These are phyloP conservation scores for Coracopsis vasa DNA, from an alignment of 2,113 vertebrate genomes.

Conservation along the genomic window DNA sequence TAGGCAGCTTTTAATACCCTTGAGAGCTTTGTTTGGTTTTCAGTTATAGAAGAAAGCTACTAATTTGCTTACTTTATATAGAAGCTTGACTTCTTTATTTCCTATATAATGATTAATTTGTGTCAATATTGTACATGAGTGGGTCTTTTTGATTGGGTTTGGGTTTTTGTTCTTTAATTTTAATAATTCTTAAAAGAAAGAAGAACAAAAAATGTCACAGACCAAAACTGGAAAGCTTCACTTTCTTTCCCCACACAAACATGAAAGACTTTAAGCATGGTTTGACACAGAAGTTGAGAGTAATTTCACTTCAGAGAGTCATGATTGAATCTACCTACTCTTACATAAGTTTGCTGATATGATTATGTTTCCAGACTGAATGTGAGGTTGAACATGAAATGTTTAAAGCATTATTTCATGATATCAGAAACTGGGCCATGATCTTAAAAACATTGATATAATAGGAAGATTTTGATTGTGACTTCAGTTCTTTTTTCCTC, in stretches of 20 bases:
- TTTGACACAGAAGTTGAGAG: not conserved
- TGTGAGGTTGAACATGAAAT: not conserved
- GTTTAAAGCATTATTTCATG: not conserved
- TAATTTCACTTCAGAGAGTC: not conserved
- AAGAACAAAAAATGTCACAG: not conserved
- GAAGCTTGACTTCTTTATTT: not conserved
- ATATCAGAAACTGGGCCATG: not conserved
- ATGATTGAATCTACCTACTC: not conserved
- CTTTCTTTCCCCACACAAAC: not conserved
- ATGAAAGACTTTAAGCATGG: not conserved
- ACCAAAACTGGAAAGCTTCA: not conserved
- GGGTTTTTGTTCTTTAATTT: not conserved
- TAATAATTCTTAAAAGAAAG: not conserved
- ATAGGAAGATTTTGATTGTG: not conserved
- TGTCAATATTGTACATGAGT: not conserved
- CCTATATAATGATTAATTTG: not conserved
- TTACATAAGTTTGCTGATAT: rapidly evolving
- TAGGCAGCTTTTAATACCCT: not conserved
- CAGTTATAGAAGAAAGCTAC: not conserved
- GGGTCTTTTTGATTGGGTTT: rapidly evolving
- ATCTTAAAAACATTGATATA: not conserved
- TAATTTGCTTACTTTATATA: not conserved
- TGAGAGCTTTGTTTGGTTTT: not conserved
- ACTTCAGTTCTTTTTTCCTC: not conserved
- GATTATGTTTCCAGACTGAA: not conserved